Base-by-base conservation (phyloP, 2,797 vertebrate species). In the Coendou prehensilis region DNA sequence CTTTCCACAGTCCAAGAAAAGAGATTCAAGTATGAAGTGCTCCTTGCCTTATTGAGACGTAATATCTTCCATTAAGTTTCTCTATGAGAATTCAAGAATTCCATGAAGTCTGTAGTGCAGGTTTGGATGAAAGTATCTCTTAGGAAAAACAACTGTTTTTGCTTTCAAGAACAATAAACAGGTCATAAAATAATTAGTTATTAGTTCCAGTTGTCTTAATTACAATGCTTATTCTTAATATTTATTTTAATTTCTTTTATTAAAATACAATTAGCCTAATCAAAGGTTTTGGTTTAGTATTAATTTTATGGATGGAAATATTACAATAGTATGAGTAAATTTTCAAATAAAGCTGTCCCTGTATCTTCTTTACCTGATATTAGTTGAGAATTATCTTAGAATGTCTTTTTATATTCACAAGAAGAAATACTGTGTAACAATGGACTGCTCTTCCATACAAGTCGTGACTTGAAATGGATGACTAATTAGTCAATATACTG, bases 211-310 rank as follows among this genome's bases (percentile, higher is more conserved):
- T 23, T 95, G 85, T 92, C 93, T 96, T 89, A 87, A 89, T 91
- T 87, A 69, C 79, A 90, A 87, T 54, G 57, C 86, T 83, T 94
- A 73, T 78, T 79, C 18, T 81, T 90, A 97, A 84, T 92, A 95
- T 92, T 97, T 89, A 92, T 91, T 95, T 96, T 92, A 41, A 90
- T 96, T 91, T 88, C 33, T 61, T 80, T 95, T 93, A 78, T 96
- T 95, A 87, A 92, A 97, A 94, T 90, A 83, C 73, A 94, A 94
- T 95, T 93, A 94, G 23, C 37, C 6, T 96, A 95, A 88, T 96
- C 67, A 95, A 59, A 30, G 17, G 0, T 75, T 89, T 93, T 93
- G 59, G 93, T 78, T 87, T 95, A 91, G 89, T 93, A 85, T 93
- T 96, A 26, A 69, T 79, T 92, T 80, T 94, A 64, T 17, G 76